Conservation (phyloP, 2,888 invertebrate species). For the Hyposoter dolosus region DNA sequence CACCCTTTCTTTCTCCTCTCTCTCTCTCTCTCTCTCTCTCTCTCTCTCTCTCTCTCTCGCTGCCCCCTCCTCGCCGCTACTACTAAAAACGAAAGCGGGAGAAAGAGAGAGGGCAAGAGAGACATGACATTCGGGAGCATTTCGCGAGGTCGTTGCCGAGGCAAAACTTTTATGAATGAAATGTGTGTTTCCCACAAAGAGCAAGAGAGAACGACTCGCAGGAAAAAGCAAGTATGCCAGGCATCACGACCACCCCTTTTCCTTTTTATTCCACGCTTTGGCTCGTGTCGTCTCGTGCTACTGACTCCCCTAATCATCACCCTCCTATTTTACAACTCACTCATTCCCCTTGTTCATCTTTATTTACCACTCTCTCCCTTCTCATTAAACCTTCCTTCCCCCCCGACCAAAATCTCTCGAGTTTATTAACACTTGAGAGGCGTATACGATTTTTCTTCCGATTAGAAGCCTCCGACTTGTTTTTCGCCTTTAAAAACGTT, state of each 20-base stretch:
- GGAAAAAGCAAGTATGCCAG: slow-evolving; percentile 73
- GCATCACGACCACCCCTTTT: slow-evolving; percentile 67
- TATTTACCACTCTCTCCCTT: slow-evolving; percentile 24
- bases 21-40: not conserved
- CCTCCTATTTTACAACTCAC: slow-evolving; percentile 32
- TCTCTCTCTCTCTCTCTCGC: slow-evolving; percentile 11
- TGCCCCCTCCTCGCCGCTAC: not conserved
- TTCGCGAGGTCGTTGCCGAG: slow-evolving; percentile 76
- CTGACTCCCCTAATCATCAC: slow-evolving; percentile 58
- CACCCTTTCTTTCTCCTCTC: slow-evolving; percentile 49
- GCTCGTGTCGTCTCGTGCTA: slow-evolving; percentile 59
- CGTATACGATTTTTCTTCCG: not conserved
- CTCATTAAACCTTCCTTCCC: not conserved
- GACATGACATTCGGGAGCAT: slow-evolving; percentile 64
- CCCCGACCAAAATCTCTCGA: not conserved
- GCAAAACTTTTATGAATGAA: slow-evolving; percentile 82
- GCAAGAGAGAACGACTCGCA: slow-evolving; percentile 72
- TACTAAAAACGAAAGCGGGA: slow-evolving; percentile 36
- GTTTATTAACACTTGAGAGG: not conserved
- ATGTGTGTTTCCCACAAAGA: slow-evolving; percentile 79
- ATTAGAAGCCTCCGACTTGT: not conserved
- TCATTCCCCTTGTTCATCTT: slow-evolving; percentile 49
- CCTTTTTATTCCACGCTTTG: slow-evolving; percentile 50
- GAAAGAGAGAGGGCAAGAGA: slow-evolving; percentile 46
- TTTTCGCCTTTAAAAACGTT: not conserved